A percentile compares a stretch with the other conserved stretches of the same genome.
phyloP scores from a whole-genome alignment of 1,140 invertebrate genomes.

The Drosophila sulfurigaster region DNA sequence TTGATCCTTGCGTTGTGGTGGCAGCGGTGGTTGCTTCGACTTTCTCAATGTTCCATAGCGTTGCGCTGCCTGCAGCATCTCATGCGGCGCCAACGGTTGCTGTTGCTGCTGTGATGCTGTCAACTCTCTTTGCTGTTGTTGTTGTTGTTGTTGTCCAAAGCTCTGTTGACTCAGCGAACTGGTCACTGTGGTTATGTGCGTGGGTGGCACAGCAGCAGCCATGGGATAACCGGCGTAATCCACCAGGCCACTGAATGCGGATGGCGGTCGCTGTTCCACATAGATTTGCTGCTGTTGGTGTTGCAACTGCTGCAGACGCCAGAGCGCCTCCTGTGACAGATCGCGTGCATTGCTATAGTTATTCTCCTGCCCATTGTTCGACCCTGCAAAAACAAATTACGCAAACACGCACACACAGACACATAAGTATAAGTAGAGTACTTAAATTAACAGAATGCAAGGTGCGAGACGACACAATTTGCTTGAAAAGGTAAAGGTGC shows the following conservation, averaged over 20 bases:
- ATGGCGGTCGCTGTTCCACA: conserved; percentile 78
- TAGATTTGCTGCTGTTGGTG: conserved; percentile 85
- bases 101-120: conserved; percentile 14
- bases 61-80: conserved; percentile 75
- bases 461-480: neutral
- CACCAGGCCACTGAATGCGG: conserved; percentile 75
- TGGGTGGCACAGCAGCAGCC: conserved; percentile 19
- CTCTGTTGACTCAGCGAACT: conserved; percentile 76
- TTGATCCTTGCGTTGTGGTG: conserved; percentile 67
- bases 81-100: conserved; percentile 63
- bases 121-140: conserved; percentile 26
- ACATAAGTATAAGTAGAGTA: neutral
- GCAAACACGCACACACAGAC: conserved; percentile 5
- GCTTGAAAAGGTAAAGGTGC: conserved; percentile 21
- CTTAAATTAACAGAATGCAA: neutral
- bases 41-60: conserved; percentile 78
- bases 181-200: conserved; percentile 76
- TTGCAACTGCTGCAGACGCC: conserved; percentile 94
- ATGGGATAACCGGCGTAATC: conserved; percentile 73
- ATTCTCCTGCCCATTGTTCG: conserved; percentile 87
- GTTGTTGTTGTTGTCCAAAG: conserved; percentile 50
- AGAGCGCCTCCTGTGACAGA: conserved; percentile 93
- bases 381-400: conserved; percentile 55
- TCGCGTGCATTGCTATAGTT: conserved; percentile 96
- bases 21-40: conserved; percentile 69